Evolutionary conservation across 1,140 invertebrate species (phyloP).

Genomic region (Penaeus vannamei): DNA sequence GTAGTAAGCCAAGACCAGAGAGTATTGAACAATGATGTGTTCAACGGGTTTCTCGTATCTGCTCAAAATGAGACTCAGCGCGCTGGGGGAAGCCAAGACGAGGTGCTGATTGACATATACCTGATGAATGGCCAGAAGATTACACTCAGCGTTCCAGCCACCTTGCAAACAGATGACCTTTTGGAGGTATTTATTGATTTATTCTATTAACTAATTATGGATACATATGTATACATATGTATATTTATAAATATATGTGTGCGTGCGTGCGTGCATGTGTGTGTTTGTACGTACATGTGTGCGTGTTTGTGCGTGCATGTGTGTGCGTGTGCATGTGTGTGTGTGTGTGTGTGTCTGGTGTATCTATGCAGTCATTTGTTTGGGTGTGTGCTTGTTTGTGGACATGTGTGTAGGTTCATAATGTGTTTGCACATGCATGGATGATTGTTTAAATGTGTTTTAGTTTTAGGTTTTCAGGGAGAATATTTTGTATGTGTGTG

Average conservation of each 20-base stretch:
- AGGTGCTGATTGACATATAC: conserved; percentile 85
- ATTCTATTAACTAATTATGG: neutral
- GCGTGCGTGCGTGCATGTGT: too few relatives aligned
- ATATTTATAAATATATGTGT: conserved; percentile 3
- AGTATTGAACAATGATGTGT: conserved; percentile 83
- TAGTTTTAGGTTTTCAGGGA: too few relatives aligned
- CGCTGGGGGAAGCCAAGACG: conserved; percentile 77
- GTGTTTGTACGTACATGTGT: conserved; percentile 6
- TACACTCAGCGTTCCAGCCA: conserved; percentile 84
- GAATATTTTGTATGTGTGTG: too few relatives aligned
- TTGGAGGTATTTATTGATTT: conserved; percentile 76
- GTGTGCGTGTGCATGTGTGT: neutral
- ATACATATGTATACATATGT: neutral
- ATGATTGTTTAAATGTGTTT: too few relatives aligned
- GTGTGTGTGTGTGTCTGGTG: neutral
- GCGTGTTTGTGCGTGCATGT: neutral
- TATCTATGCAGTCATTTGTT: too few relatives aligned
- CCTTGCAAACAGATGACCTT: conserved; percentile 86
- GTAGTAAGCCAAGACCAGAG: conserved; percentile 87
- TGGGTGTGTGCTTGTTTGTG: too few relatives aligned
- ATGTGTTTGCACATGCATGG: too few relatives aligned
- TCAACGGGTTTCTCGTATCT: conserved; percentile 89
- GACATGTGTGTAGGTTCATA: too few relatives aligned
- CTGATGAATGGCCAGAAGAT: conserved; percentile 89
- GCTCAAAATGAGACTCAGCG: conserved; percentile 90